Evolutionary conservation across 2,113 vertebrate genomes (phyloP).

Genomic region (Catharus bicknelli): DNA sequence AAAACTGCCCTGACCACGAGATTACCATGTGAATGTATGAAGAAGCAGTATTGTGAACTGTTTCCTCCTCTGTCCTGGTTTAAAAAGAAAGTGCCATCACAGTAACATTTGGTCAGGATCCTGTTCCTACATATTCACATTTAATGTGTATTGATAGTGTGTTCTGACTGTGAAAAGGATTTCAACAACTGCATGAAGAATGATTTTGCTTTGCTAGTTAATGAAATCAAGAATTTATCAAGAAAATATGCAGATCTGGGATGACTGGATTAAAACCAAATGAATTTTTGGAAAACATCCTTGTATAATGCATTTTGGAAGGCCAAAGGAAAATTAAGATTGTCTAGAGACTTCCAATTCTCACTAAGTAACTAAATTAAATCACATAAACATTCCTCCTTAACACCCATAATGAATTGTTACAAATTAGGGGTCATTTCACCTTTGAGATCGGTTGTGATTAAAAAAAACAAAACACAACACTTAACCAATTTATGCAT

Average conservation of each 20-base stretch:
- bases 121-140: background rate
- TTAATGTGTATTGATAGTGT: background rate
- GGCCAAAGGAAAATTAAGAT: conserved; percentile 50
- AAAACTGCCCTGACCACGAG: background rate
- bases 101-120: background rate
- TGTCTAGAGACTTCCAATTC: conserved; percentile 51
- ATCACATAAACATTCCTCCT: conserved; percentile 17
- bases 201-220: conserved; percentile 53
- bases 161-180: conserved; percentile 25
- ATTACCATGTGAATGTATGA: background rate
- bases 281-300: conserved; percentile 24
- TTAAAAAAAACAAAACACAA: background rate
- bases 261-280: conserved; percentile 67
- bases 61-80: background rate
- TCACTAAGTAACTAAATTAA: conserved; percentile 41
- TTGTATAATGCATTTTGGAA: conserved; percentile 24
- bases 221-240: conserved; percentile 68
- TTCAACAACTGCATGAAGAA: conserved; percentile 43
- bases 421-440: conserved; percentile 35
- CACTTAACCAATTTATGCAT: background rate
- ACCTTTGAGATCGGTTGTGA: conserved; percentile 7
- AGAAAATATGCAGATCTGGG: conserved; percentile 52
- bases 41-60: background rate
- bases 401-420: conserved; percentile 25
- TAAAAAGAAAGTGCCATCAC: background rate